Evolutionary conservation across 2,113 vertebrate species (phyloP).

Genomic region (Leucosticte australis): DNA sequence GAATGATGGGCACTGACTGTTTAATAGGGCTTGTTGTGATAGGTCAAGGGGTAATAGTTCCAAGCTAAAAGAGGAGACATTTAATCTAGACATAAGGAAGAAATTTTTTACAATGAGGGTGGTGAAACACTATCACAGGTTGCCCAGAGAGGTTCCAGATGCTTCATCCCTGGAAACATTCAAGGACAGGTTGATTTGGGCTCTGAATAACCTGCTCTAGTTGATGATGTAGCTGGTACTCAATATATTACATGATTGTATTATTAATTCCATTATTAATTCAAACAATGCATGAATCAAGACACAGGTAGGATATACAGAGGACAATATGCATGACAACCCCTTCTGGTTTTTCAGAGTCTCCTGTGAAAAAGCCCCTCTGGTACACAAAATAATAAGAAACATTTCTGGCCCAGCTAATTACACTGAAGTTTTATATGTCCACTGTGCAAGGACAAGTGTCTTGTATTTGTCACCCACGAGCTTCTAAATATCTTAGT

Average conservation of each 20-base stretch:
- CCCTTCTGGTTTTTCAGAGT: neutral
- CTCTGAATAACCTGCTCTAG: neutral
- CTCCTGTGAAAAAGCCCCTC: neutral
- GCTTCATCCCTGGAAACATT: neutral
- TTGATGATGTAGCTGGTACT: neutral
- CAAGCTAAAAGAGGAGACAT: neutral
- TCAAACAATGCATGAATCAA: neutral
- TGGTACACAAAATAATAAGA: neutral
- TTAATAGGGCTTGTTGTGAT: neutral
- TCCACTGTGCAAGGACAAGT: neutral
- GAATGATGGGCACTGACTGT: neutral
- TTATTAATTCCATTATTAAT: neutral
- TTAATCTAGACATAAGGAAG: neutral
- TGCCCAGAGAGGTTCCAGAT: neutral
- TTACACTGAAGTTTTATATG: neutral
- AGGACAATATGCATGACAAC: neutral
- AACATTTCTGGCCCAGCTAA: neutral
- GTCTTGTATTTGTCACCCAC: neutral
- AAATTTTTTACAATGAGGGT: neutral
- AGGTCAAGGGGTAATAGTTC: neutral
- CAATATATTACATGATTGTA: neutral
- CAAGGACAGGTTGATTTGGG: neutral
- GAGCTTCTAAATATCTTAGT: neutral
- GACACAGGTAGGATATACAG: neutral
- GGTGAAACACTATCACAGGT: neutral